Base-by-base conservation (phyloP, 2,888 invertebrate species). In the Drosophila fungiperda region DNA sequence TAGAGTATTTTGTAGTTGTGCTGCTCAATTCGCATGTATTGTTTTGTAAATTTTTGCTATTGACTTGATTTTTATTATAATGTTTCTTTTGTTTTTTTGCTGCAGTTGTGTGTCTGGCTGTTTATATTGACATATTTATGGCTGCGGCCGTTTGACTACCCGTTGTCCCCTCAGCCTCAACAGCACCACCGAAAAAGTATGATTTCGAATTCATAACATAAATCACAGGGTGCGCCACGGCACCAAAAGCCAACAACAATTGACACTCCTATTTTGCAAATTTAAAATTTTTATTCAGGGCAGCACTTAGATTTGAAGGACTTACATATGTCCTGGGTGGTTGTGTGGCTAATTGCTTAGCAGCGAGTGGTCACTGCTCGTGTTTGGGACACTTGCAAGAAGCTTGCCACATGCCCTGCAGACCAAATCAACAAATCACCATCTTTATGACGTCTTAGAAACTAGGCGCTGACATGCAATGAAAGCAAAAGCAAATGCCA, bases 81-180 rank as follows among this genome's bases (percentile, higher is more conserved):
- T 86, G 90, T 89, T 90, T 80, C 71, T 69, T 48, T 79, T 82
- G 79, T 79, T 76, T 73, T 69, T 58, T 69, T 75, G 79, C 73
- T 84, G 82, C 71, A 66, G 69, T 72, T 81, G 82, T 72, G 68
- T 75, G 73, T 72, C 83, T 72, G 76, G 40, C 81, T 83, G 80
- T 74, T 82, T 83, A 68, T 70, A 88, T 82, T 87, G 90, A 86
- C 90, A 90, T 90, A 88, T 87, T 90, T 90, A 87, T 90, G 88
- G 82, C 85, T 73, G 76, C 72, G 65, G 54, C 69, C 55, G 62
- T 64, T 55, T 64, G 69, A 67, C 67, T 61, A 65, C 60, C 62
- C 65, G 36, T 36, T 20, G 42, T 49, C 45, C 36, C 15, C 45
- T 23, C 23, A 17, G 1, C 17, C 20, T 4, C 26, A 9, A 1